These are phyloP conservation scores for Mellivora capensis DNA, from an alignment of 2,113 vertebrate genomes.

Conservation along the genomic window DNA sequence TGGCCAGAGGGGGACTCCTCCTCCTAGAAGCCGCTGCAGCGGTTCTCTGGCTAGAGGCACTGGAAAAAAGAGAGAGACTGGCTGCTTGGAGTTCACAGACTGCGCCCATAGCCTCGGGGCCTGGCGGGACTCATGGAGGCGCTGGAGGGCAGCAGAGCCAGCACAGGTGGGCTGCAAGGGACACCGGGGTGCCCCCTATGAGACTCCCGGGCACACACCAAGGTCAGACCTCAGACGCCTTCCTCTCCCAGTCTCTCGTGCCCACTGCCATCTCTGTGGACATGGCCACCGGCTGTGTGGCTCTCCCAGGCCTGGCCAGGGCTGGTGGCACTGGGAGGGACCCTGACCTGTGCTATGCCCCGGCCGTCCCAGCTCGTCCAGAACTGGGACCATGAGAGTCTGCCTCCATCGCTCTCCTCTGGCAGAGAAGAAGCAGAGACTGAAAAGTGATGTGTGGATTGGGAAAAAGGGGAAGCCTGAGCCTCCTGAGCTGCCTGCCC, in stretches of 20 bases:
- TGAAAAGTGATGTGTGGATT: neutral
- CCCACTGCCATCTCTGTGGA: neutral
- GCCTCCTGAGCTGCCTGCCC: neutral
- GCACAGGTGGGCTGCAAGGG: neutral
- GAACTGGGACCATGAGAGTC: neutral
- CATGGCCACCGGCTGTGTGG: neutral
- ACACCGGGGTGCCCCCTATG: neutral
- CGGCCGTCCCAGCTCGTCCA: accelerated
- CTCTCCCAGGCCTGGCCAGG: too few relatives aligned
- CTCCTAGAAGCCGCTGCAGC: accelerated
- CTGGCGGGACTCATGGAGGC: accelerated
- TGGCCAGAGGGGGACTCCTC: neutral
- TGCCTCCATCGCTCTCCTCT: neutral
- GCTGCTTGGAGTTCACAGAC: neutral
- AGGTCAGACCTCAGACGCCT: neutral
- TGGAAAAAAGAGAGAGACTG: constrained; percentile 27
- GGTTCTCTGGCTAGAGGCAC: neutral
- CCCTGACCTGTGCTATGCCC: neutral
- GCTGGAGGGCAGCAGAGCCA: neutral
- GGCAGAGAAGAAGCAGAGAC: neutral
- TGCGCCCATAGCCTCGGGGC: accelerated
- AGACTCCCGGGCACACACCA: neutral
- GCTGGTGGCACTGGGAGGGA: neutral
- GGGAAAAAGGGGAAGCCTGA: neutral
- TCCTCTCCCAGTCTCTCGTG: neutral